Base-by-base conservation (phyloP, 2,113 vertebrate genomes). In the Camelus bactrianus region DNA sequence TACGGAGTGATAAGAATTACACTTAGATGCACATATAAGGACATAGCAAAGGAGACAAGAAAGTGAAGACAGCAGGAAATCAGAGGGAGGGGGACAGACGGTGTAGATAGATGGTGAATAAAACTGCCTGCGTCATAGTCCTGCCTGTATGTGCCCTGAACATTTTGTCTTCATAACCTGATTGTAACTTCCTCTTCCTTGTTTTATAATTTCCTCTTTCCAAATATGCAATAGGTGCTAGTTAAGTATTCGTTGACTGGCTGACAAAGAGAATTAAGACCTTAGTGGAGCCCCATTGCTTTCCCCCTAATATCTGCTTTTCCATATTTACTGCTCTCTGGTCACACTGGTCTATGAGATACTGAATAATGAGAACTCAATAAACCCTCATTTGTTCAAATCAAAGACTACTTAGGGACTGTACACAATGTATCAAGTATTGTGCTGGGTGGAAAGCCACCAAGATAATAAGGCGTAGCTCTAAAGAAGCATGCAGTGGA, bases 161-260 rank as follows among this genome's bases (percentile, higher is more conserved):
- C 17, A 30, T 82, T 86, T 67, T 91, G 30, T 48, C 35, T 94
- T 94, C 72, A 46, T 65, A 93, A 85, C 10, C 32, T n/a, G 28
- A 94, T 48, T 79, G 19, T 62, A 56, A 75, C 26, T 38, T 81
- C 64, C 14, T 28, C 15, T 32, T 70, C n/a, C 26, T 91, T 64
- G 73, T 52, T 93, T 91, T 48, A 35, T 73, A 72, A 79, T 93
- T 69, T 97, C 30, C 91, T 96, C 56, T 67, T 87, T 80, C 48
- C 54, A 93, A 58, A 56, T 76, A 58, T 20, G 46, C 12, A 28
- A 7, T 35, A 72, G 46, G 10, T 75, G 13, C n/a, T 93, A 60
- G 20, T 84, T 86, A 91, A 76, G 50, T 89, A 93, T 64, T 75
- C 52, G 11, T 42, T 54, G 54, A 50, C 76, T 58, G 26, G 5